Evolutionary conservation across 2,797 vertebrate genomes (phyloP).

Genomic region (Acomys russatus): DNA sequence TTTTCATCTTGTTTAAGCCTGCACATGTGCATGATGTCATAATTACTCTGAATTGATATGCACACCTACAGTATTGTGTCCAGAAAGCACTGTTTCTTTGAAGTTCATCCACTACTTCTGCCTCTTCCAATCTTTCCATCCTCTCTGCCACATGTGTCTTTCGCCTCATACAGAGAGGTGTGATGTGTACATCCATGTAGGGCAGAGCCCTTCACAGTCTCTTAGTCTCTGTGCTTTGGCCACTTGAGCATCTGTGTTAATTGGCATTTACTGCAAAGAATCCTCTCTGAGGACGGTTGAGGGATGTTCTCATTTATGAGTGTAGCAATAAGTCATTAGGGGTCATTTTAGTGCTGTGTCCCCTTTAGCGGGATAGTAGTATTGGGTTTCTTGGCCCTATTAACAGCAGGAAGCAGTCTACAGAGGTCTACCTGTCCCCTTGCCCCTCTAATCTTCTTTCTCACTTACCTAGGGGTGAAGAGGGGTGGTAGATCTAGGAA

Average conservation of each 20-base stretch:
- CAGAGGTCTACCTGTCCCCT: too few species aligned
- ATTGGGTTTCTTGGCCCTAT: not conserved
- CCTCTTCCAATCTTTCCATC: not conserved
- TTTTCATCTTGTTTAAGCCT: not conserved
- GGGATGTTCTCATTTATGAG: too few species aligned
- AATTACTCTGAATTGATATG: not conserved
- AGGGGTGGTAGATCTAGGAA: too few species aligned
- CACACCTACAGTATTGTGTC: too few species aligned
- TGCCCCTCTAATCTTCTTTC: too few species aligned
- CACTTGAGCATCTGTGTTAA: not conserved
- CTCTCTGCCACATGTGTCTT: not conserved
- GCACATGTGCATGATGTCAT: not conserved
- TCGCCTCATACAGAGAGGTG: not conserved
- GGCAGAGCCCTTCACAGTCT: not conserved
- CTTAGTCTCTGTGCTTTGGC: not conserved
- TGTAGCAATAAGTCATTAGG: not conserved
- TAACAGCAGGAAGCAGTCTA: too few species aligned
- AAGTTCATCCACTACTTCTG: not conserved
- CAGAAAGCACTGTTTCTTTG: not conserved
- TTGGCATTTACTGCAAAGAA: not conserved
- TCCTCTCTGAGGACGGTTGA: not conserved
- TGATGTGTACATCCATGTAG: not conserved
- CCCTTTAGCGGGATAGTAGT: not conserved
- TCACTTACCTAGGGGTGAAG: too few species aligned
- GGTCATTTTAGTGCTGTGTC: not conserved